Percentiles rank a stretch among this genome's conserved stretches.
Conservation (phyloP, 2,113 vertebrate species). For the Burhinus oedicnemus region DNA sequence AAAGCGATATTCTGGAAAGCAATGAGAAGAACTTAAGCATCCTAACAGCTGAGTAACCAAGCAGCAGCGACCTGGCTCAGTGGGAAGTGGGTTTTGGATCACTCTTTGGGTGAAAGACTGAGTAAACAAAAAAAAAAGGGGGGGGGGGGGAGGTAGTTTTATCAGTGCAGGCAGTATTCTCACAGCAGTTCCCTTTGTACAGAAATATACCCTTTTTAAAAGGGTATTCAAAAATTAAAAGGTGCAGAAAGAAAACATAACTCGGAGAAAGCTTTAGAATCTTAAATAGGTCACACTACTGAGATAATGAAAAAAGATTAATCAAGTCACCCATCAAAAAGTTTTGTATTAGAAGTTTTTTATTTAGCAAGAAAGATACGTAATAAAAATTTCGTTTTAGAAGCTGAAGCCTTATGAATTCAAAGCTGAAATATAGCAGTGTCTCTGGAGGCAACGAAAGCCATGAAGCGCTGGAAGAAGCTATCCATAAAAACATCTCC, state of each 20-base stretch:
- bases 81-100: background rate
- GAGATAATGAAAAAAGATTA: background rate
- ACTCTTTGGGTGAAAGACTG: background rate
- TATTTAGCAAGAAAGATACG: background rate
- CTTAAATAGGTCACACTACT: background rate
- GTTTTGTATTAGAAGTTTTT: background rate
- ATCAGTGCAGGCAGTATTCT: background rate
- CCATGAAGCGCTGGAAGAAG: accelerated
- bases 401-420: background rate
- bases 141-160: background rate
- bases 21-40: background rate
- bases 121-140: background rate
- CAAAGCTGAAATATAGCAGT: background rate
- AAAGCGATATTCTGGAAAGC: background rate
- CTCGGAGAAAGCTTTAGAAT: background rate
- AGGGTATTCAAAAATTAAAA: background rate
- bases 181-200: background rate
- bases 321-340: background rate
- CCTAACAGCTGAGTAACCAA: background rate
- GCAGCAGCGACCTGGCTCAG: background rate
- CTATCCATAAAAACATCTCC: background rate
- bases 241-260: background rate
- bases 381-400: background rate
- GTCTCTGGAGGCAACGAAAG: background rate
- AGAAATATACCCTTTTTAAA: background rate